Conservation (phyloP, 1,140 invertebrate genomes). For the Lamellibrachia luymesi region DNA sequence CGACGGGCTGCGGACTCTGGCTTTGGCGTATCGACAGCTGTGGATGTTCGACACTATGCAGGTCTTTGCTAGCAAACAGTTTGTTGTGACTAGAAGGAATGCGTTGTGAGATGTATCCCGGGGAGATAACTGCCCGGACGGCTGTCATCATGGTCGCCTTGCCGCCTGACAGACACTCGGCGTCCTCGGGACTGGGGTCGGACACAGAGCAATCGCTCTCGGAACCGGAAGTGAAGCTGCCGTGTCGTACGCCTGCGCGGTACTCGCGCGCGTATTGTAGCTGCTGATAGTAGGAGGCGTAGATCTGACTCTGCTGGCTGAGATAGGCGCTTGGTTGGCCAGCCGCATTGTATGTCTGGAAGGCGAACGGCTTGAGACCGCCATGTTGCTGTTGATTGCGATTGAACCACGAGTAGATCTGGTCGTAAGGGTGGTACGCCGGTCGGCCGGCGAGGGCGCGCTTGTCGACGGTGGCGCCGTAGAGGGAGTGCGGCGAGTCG, state of each 20-base stretch:
- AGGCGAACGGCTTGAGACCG: neutral
- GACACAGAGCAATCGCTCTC: neutral
- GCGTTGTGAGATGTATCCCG: neutral
- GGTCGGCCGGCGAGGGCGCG: neutral
- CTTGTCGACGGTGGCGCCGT: neutral
- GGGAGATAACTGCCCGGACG: too few species aligned
- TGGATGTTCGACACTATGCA: neutral
- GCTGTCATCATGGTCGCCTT: neutral
- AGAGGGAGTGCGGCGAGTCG: neutral
- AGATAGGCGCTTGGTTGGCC: neutral
- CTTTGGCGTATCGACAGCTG: neutral
- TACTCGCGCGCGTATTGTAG: neutral
- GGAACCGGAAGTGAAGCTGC: neutral
- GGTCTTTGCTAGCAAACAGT: neutral
- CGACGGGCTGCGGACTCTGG: neutral
- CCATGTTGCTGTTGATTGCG: neutral
- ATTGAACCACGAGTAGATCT: neutral
- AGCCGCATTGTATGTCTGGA: neutral
- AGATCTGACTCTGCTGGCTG: neutral
- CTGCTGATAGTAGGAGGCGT: neutral
- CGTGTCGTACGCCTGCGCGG: neutral
- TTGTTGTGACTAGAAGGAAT: neutral
- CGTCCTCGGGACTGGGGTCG: neutral
- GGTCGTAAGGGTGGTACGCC: constrained; percentile 6
- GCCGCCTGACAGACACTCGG: neutral